Conservation (phyloP, 2,113 vertebrate species). For the Phainopepla nitens region DNA sequence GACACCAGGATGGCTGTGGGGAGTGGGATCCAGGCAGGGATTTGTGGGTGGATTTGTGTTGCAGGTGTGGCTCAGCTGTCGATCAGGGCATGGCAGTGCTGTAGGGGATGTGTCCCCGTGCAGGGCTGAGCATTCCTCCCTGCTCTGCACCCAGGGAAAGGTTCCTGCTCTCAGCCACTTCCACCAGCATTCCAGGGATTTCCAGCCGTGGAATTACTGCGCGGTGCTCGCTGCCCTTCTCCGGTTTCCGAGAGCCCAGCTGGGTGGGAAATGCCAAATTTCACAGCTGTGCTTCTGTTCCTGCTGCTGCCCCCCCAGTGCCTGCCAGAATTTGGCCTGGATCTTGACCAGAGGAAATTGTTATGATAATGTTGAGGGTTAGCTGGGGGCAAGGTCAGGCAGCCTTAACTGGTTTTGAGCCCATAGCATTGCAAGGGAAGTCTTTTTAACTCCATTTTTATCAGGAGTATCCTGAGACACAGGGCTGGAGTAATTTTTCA, state of each 20-base stretch:
- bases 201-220: not conserved
- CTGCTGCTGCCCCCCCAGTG: not conserved
- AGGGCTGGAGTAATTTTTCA: not conserved
- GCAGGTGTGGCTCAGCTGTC: not conserved
- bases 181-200: not conserved
- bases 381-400: not conserved
- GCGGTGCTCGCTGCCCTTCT: not conserved
- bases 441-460: not conserved
- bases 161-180: not conserved
- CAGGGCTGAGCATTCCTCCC: not conserved
- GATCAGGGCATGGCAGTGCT: rapidly evolving
- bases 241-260: not conserved
- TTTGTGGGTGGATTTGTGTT: not conserved
- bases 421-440: not conserved
- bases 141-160: not conserved
- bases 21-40: not conserved
- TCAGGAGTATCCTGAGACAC: not conserved
- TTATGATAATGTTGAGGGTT: not conserved
- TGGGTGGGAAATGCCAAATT: not conserved
- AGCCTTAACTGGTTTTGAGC: not conserved
- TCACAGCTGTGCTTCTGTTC: not conserved
- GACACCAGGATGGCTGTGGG: not conserved
- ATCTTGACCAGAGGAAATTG: not conserved
- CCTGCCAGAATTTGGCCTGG: not conserved
- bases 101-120: not conserved